Percentiles rank a stretch among this genome's conserved stretches.
These are phyloP conservation scores for Armadillidium nasatum DNA, from an alignment of 1,140 invertebrate species.

Conservation along the genomic window DNA sequence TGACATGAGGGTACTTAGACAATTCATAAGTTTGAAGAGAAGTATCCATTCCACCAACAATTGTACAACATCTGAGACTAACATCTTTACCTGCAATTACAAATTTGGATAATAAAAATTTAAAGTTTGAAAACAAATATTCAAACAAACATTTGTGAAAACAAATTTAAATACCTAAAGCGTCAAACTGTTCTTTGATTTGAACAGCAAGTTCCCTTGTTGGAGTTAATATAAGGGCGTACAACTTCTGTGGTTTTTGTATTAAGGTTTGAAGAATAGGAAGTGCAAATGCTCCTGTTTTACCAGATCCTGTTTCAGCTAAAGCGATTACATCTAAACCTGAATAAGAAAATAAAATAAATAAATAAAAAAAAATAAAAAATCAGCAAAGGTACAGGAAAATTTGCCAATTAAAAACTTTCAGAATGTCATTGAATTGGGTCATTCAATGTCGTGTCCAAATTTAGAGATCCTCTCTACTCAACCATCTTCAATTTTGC, in stretches of 20 bases:
- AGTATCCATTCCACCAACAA: slow-evolving; percentile 93
- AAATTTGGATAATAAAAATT: too few relatives aligned
- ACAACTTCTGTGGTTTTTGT: slow-evolving; percentile 86
- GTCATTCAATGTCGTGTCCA: too few relatives aligned
- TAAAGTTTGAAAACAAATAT: too few relatives aligned
- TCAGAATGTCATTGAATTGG: too few relatives aligned
- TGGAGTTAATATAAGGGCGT: slow-evolving; percentile 89
- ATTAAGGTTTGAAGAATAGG: slow-evolving; percentile 89
- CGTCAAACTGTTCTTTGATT: slow-evolving; percentile 60
- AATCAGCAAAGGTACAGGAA: too few relatives aligned
- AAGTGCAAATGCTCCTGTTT: slow-evolving; percentile 94
- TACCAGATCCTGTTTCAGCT: slow-evolving; percentile 96
- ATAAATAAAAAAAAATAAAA: background rate
- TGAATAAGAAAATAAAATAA: slow-evolving; percentile 58
- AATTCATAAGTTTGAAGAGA: slow-evolving; percentile 81
- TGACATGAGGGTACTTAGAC: slow-evolving; percentile 81
- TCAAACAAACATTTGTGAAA: too few relatives aligned
- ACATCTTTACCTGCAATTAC: slow-evolving; percentile 50
- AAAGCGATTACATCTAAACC: slow-evolving; percentile 92
- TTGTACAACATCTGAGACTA: slow-evolving; percentile 52
- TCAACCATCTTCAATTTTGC: too few relatives aligned
- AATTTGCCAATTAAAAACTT: too few relatives aligned
- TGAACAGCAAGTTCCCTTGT: slow-evolving; percentile 88
- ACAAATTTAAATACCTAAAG: slow-evolving; percentile 48
- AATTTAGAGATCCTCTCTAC: too few relatives aligned